These are phyloP conservation scores for Phalacrocorax pelagicus DNA, from an alignment of 2,113 vertebrate genomes.

Conservation along the genomic window DNA sequence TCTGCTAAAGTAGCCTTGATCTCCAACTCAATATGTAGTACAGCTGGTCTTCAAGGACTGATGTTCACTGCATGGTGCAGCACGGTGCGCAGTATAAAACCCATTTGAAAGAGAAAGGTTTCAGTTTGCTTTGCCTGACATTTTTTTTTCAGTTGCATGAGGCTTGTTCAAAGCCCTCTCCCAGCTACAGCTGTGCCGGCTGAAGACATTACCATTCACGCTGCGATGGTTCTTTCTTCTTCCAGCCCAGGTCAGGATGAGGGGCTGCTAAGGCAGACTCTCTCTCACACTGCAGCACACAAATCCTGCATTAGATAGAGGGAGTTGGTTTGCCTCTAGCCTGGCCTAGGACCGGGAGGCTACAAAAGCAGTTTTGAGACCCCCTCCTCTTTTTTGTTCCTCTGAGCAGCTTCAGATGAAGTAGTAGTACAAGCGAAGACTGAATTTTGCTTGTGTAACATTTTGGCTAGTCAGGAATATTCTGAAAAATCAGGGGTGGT, in stretches of 20 bases:
- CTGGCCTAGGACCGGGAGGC: not conserved
- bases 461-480: not conserved
- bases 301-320: not conserved
- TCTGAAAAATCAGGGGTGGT: not conserved
- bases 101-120: not conserved
- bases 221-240: not conserved
- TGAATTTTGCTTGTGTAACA: not conserved
- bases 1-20: not conserved
- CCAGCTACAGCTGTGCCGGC: not conserved
- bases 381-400: not conserved
- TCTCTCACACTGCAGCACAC: fast-evolving
- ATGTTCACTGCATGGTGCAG: not conserved
- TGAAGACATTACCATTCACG: not conserved
- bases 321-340: not conserved
- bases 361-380: not conserved
- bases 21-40: not conserved
- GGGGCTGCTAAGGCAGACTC: not conserved
- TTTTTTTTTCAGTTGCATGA: not conserved
- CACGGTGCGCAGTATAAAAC: not conserved
- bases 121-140: not conserved
- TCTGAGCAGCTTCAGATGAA: not conserved
- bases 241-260: not conserved
- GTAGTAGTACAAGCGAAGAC: not conserved
- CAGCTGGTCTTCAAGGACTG: not conserved
- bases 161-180: not conserved